These are phyloP conservation scores for Maniola jurtina DNA, from an alignment of 1,140 invertebrate genomes.

Conservation along the genomic window DNA sequence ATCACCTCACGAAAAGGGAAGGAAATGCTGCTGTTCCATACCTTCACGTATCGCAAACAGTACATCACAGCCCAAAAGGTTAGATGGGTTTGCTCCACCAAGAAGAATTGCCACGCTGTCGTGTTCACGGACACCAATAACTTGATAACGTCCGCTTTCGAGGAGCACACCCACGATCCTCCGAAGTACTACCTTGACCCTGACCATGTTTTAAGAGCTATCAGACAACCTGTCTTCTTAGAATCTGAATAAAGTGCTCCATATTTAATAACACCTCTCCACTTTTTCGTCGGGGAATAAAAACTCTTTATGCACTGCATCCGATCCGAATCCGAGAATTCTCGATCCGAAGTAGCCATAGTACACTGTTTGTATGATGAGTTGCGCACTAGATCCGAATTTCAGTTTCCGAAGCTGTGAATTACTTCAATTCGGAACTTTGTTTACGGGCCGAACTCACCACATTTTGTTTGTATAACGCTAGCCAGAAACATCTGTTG, in stretches of 20 bases:
- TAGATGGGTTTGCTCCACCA: conserved; percentile 67
- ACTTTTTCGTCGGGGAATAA: not conserved
- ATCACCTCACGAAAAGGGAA: conserved; percentile 67
- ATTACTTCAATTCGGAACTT: too few relatives aligned
- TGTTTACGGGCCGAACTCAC: too few relatives aligned
- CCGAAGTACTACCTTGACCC: conserved; percentile 66
- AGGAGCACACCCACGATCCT: conserved; percentile 57
- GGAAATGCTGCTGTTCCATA: conserved; percentile 60
- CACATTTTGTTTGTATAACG: too few relatives aligned
- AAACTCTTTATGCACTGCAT: too few relatives aligned
- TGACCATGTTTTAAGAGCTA: conserved; percentile 49
- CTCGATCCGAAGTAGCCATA: too few relatives aligned
- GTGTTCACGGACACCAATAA: conserved; percentile 58
- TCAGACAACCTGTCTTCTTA: conserved; percentile 46
- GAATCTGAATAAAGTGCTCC: conserved; percentile 39
- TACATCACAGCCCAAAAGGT: conserved; percentile 44
- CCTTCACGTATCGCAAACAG: conserved; percentile 64
- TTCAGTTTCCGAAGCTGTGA: too few relatives aligned
- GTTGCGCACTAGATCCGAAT: too few relatives aligned
- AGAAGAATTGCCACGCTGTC: conserved; percentile 57
- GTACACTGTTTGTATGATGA: too few relatives aligned
- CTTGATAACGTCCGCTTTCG: conserved; percentile 51
- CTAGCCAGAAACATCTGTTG: too few relatives aligned
- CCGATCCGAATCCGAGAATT: too few relatives aligned
- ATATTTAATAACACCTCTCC: not conserved